Conservation (phyloP, 2,888 invertebrate genomes). For the Cheilosia urbana region DNA sequence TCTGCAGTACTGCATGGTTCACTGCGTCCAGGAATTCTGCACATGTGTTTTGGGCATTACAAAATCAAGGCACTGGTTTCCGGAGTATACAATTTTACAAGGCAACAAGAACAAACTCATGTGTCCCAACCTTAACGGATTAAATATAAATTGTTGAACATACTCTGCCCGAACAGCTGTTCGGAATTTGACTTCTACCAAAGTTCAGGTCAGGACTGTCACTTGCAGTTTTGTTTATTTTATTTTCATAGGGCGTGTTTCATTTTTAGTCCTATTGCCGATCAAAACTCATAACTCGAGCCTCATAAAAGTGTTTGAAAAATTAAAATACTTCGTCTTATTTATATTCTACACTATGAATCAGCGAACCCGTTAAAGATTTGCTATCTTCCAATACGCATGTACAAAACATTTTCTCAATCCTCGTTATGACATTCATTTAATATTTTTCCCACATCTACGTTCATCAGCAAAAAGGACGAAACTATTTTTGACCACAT, state of each 20-base stretch:
- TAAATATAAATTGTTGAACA: neutral
- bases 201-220: slow-evolving; percentile 9
- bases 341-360: neutral
- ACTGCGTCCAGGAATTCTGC: too few species aligned
- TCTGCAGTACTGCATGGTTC: too few species aligned
- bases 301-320: neutral
- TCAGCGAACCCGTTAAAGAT: neutral
- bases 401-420: slow-evolving; percentile 43
- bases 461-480: slow-evolving; percentile 45
- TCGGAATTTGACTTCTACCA: slow-evolving; percentile 6
- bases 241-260: slow-evolving; percentile 37
- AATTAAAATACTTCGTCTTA: too few species aligned
- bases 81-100: too few species aligned
- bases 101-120: too few species aligned
- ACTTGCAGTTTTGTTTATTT: slow-evolving; percentile 39
- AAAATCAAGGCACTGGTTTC: too few species aligned
- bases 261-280: neutral
- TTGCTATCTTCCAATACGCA: slow-evolving; percentile 49
- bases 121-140: too few species aligned
- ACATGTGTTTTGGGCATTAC: too few species aligned
- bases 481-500: slow-evolving; percentile 39
- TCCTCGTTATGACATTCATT: slow-evolving; percentile 67
- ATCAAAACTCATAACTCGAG: neutral
- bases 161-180: slow-evolving; percentile 7
- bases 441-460: slow-evolving; percentile 31